Base-by-base conservation (phyloP, 2,888 invertebrate species). In the Campoletis raptor region DNA sequence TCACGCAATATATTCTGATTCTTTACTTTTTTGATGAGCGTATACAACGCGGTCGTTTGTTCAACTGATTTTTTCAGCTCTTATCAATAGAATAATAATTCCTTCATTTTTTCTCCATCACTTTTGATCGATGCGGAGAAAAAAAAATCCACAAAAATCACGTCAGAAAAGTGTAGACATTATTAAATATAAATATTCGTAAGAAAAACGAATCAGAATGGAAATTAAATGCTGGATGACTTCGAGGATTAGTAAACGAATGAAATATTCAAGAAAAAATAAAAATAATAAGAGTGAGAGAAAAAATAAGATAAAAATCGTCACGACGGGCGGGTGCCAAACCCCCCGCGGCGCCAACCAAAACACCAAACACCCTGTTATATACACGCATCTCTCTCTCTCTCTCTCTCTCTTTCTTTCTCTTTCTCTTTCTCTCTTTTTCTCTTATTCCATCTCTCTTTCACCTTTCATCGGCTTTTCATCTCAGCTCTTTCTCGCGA, bases 341-440 rank as follows among this genome's bases (percentile, higher is more conserved):
- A 89, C 92, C 89, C 93, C 93, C 93, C 91, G 92, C 89, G 88
- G 93, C 85, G 94, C 90, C 91, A 92, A 91, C 91, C 93, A 93
- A 93, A 94, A 94, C 92, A 93, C 90, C 89, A 88, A 90, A 90
- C 90, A 91, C 89, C 90, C 87, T 89, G 89, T 89, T 89, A 81
- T 89, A 89, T 89, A 89, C 82, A 79, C 84, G 87, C 61, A 30
- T 54, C 76, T 30, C 83, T 77, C 37, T 74, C 48, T 42, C 70
- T 79, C 48, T 79, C 54, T 54, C n/a, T n/a, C n/a, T n/a, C n/a
- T n/a, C n/a, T n/a, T n/a, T n/a, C n/a, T 72, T 72, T 9, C 36
- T 76, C 76, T 30, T 3, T 45, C 30, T 30, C 52, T 78, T 45
- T 54, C 57, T 73, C 21, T 77, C 48, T 64, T 66, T 69, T 42